A percentile compares a stretch with the other conserved stretches of the same genome.
Evolutionary conservation across 2,113 vertebrate species (phyloP).

Genomic region (Gasterosteus nipponicus): DNA sequence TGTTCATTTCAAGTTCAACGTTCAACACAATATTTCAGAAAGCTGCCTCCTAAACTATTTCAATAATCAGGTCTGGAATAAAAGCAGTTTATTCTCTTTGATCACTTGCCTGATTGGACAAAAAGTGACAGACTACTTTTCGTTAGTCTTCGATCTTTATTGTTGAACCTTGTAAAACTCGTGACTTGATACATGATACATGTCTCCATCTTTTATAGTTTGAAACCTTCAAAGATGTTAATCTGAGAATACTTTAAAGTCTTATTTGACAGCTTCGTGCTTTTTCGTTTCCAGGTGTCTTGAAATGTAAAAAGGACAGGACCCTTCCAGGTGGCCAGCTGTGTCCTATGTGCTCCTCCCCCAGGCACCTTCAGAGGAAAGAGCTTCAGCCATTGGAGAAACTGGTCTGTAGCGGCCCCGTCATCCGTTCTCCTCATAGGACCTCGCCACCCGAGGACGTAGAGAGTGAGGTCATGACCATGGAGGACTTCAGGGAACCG

Average conservation of each 20-base stretch:
- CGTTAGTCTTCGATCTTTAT: background rate
- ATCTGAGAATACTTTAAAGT: background rate
- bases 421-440: slow-evolving; percentile 78
- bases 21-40: background rate
- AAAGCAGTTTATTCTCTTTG: too few relatives aligned
- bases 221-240: background rate
- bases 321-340: slow-evolving; percentile 84
- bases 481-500: slow-evolving; percentile 69
- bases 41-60: background rate
- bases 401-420: slow-evolving; percentile 81
- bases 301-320: slow-evolving; percentile 94
- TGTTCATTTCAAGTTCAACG: background rate
- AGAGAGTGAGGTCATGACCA: slow-evolving; percentile 53
- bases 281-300: slow-evolving; percentile 77
- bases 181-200: background rate
- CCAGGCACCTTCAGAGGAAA: slow-evolving; percentile 72
- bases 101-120: background rate
- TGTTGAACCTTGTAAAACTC: background rate
- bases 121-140: background rate
- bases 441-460: slow-evolving; percentile 55
- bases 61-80: background rate
- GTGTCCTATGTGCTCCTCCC: slow-evolving; percentile 86
- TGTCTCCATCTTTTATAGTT: background rate
- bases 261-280: background rate
- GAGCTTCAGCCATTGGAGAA: slow-evolving; percentile 79